Conservation (phyloP, 2,888 invertebrate genomes). For the Norana najaformis region DNA sequence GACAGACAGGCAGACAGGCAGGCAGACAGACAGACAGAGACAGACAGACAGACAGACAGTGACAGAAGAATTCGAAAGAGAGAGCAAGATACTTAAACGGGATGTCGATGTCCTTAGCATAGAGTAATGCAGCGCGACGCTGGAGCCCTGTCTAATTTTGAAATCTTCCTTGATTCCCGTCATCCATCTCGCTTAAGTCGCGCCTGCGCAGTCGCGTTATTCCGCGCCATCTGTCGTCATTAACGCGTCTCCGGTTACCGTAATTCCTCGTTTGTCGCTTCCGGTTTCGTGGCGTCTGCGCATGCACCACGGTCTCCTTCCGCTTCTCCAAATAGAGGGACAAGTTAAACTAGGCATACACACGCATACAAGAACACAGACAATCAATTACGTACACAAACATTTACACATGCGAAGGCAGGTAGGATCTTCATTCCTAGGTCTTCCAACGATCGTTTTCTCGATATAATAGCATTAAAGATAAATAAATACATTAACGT, state of each 20-base stretch:
- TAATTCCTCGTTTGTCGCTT: slow-evolving; percentile 7
- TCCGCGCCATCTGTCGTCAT: background rate
- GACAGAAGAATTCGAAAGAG: no score
- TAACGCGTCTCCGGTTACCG: background rate
- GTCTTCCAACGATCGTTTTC: background rate
- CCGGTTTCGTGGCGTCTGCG: background rate
- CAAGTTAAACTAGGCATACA: background rate
- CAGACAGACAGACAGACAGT: background rate
- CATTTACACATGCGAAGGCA: background rate
- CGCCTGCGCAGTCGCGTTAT: background rate
- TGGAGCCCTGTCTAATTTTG: slow-evolving; percentile 1
- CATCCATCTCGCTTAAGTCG: slow-evolving; percentile 13
- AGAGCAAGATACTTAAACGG: background rate
- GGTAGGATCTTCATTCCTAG: background rate
- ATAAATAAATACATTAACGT: background rate
- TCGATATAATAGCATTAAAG: no score
- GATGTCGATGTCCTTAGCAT: slow-evolving; percentile 1
- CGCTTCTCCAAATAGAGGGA: background rate
- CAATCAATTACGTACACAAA: background rate
- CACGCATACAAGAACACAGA: background rate
- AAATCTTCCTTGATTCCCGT: slow-evolving; percentile 13
- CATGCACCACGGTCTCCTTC: background rate
- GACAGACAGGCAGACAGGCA: no score
- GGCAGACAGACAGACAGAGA: no score
- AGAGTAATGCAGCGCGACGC: background rate